These are phyloP conservation scores for Aulostomus chinensis DNA, from an alignment of 2,797 vertebrate species.

Conservation along the genomic window DNA sequence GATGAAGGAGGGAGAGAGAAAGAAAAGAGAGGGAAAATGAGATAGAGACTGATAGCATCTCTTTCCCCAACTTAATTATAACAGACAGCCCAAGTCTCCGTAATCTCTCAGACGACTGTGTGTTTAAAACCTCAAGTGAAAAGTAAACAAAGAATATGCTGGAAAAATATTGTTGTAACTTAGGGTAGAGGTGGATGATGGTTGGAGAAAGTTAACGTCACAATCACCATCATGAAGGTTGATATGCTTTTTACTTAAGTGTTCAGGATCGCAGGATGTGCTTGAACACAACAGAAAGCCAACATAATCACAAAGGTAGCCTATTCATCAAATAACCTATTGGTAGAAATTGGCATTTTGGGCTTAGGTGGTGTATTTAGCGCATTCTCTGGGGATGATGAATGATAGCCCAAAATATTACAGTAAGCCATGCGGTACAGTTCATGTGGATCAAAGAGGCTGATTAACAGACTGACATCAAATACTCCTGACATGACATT, in stretches of 20 bases:
- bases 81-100: constrained; percentile 66
- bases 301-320: background rate
- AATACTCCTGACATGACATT: no score
- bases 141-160: constrained; percentile 45
- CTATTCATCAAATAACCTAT: no score
- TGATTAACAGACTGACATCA: no score
- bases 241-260: constrained; percentile 5
- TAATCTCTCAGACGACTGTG: constrained; percentile 30
- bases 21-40: constrained; percentile 66
- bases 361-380: no score
- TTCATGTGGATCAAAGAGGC: no score
- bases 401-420: no score
- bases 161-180: constrained; percentile 27
- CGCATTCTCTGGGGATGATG: no score
- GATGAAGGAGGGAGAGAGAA: constrained; percentile 41
- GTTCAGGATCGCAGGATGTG: background rate
- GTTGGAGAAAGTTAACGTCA: constrained; percentile 12
- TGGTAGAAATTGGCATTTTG: no score
- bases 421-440: no score
- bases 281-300: background rate
- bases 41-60: constrained; percentile 79
- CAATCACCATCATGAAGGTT: constrained; percentile 7
- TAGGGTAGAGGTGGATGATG: background rate
- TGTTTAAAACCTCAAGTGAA: constrained; percentile 52
- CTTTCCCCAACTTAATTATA: constrained; percentile 73